Percentiles rank a stretch among this genome's conserved stretches.
phyloP scores from a whole-genome alignment of 2,113 vertebrate genomes.

The Salvelinus sp. region DNA sequence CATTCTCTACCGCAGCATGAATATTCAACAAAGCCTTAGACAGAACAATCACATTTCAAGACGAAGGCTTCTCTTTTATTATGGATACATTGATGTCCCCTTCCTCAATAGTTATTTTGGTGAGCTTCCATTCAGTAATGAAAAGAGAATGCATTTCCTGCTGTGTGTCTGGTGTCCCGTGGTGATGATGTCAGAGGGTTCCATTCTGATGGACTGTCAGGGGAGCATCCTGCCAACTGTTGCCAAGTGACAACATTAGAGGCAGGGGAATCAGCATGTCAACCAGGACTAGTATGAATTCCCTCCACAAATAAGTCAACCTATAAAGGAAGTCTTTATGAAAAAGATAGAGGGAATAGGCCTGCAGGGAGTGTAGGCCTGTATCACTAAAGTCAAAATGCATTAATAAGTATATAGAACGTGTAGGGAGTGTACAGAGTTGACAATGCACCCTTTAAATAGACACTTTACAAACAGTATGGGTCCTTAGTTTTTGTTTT shows the following conservation, averaged over 20 bases:
- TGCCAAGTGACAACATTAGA: background rate
- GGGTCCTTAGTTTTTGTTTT: too few species aligned
- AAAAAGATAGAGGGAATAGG: too few species aligned
- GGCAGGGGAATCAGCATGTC: background rate
- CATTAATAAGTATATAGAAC: too few species aligned
- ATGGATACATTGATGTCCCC: background rate
- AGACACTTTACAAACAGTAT: too few species aligned
- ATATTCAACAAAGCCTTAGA: slow-evolving; percentile 14
- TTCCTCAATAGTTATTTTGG: background rate
- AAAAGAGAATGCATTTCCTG: slow-evolving; percentile 1
- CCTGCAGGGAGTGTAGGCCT: too few species aligned
- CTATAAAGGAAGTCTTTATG: too few species aligned
- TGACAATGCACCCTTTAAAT: too few species aligned
- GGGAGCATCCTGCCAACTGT: too few species aligned
- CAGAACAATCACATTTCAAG: slow-evolving; percentile 17
- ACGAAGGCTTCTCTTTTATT: background rate
- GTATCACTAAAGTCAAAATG: too few species aligned
- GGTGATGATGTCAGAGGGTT: background rate
- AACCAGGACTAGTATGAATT: too few species aligned
- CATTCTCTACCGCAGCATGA: slow-evolving; percentile 3
- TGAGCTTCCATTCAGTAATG: background rate
- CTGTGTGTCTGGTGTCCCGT: background rate
- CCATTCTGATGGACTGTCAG: background rate
- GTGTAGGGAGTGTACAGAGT: too few species aligned
- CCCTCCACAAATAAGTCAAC: too few species aligned